Percentiles rank a stretch among this genome's conserved stretches.
These are phyloP conservation scores for Indri indri DNA, from an alignment of 2,113 vertebrate species.

Conservation along the genomic window DNA sequence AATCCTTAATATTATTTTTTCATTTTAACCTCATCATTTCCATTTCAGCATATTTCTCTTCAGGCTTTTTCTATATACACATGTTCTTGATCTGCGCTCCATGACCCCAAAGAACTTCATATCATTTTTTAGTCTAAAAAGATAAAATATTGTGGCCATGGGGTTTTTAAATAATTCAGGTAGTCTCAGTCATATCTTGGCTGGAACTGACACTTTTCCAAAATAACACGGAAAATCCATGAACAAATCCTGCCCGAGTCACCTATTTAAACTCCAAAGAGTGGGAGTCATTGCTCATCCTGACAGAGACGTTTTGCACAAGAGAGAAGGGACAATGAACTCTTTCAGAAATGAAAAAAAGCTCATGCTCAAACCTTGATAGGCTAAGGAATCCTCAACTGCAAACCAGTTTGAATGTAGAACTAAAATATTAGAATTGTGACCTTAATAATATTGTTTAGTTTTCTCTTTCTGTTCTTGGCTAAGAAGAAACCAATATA, in stretches of 20 bases:
- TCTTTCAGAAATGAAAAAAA: background rate
- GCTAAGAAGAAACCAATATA: background rate
- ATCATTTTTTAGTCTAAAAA: background rate
- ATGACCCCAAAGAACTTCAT: background rate
- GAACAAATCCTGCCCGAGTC: background rate
- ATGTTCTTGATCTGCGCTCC: background rate
- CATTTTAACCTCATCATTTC: background rate
- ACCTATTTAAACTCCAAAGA: conserved; percentile 45
- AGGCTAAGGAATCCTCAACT: background rate
- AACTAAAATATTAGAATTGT: background rate
- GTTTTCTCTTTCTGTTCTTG: background rate
- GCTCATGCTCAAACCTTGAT: background rate
- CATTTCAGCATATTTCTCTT: background rate
- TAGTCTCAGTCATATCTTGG: background rate
- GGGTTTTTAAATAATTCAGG: background rate
- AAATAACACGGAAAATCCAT: conserved; percentile 15
- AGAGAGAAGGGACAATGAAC: background rate
- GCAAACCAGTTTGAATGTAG: background rate
- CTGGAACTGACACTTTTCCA: background rate
- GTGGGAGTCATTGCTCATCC: background rate
- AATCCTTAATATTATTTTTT: background rate
- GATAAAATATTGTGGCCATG: background rate
- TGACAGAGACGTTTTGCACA: conserved; percentile 20
- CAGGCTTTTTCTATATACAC: background rate
- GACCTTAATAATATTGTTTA: background rate